Evolutionary conservation across 2,113 vertebrate species (phyloP).

Genomic region (Pundamilia nyererei): DNA sequence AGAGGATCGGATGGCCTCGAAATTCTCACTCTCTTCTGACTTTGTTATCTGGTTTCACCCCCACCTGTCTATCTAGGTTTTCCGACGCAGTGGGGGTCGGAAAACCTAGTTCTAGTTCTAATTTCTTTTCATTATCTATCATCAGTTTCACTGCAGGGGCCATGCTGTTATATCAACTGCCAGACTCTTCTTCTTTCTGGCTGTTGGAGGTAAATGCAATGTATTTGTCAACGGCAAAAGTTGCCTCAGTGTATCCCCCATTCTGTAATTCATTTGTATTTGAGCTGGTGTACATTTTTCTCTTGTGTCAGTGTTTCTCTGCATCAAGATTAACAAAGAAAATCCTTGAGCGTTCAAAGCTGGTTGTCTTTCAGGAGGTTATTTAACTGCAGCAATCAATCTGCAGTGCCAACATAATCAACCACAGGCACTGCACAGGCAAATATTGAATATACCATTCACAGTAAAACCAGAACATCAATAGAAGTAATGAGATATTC

Average conservation of each 20-base stretch:
- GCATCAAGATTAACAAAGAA: neutral
- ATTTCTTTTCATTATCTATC: conserved; percentile 14
- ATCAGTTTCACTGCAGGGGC: neutral
- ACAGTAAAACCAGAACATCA: neutral
- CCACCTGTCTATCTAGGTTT: neutral
- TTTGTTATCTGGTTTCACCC: conserved; percentile 38
- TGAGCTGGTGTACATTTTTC: neutral
- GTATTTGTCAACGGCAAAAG: accelerated
- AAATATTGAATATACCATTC: neutral
- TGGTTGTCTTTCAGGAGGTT: neutral
- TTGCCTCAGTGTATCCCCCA: neutral
- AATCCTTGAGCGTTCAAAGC: neutral
- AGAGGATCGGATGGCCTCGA: conserved; percentile 26
- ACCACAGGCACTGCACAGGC: neutral
- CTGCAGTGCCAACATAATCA: neutral
- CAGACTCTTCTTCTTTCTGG: neutral
- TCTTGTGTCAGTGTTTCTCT: neutral
- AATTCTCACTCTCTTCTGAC: neutral
- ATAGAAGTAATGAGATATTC: neutral
- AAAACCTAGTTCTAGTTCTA: neutral
- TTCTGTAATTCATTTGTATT: neutral
- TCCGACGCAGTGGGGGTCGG: neutral
- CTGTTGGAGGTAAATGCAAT: neutral
- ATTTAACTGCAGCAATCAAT: neutral
- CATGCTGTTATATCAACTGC: neutral